Percentiles rank a stretch among this genome's conserved stretches.
Evolutionary conservation across 2,888 invertebrate species (phyloP).

Genomic region (Drosophila percnosoma): DNA sequence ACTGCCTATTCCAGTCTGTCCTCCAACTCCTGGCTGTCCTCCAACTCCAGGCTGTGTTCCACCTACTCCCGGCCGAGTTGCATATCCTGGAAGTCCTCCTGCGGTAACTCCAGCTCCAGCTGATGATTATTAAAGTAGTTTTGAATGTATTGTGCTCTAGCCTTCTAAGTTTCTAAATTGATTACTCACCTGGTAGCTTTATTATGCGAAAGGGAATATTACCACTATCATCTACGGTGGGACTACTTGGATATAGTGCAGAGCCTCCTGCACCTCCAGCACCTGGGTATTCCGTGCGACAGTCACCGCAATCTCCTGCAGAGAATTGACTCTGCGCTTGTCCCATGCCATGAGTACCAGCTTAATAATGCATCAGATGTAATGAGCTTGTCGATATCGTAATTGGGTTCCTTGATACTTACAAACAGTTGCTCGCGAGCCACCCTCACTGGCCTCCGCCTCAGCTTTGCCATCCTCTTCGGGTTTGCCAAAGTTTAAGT

Average conservation of each 20-base stretch:
- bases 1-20: slow-evolving; percentile 17
- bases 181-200: slow-evolving; percentile 55
- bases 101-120: slow-evolving; percentile 13
- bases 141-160: background rate
- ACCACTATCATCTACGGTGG: slow-evolving; percentile 20
- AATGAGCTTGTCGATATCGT: background rate
- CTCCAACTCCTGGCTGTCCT: slow-evolving; percentile 23
- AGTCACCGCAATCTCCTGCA: slow-evolving; percentile 84
- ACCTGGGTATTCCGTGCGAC: slow-evolving; percentile 31
- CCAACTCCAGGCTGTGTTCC: slow-evolving; percentile 25
- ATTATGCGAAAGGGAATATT: slow-evolving; percentile 38
- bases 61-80: slow-evolving; percentile 3
- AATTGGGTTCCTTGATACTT: slow-evolving; percentile 46
- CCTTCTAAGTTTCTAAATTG: background rate
- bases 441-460: slow-evolving; percentile 89
- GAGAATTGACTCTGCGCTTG: slow-evolving; percentile 95
- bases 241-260: slow-evolving; percentile 6
- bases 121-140: background rate
- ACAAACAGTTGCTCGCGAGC: slow-evolving; percentile 85
- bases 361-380: slow-evolving; percentile 84
- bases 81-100: slow-evolving; percentile 10
- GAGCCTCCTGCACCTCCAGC: slow-evolving; percentile 2
- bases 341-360: slow-evolving; percentile 93
- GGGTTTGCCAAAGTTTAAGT: slow-evolving; percentile 89
- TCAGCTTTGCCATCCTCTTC: slow-evolving; percentile 90